Evolutionary conservation across 2,113 vertebrate species (phyloP).

Genomic region (Danio rerio): DNA sequence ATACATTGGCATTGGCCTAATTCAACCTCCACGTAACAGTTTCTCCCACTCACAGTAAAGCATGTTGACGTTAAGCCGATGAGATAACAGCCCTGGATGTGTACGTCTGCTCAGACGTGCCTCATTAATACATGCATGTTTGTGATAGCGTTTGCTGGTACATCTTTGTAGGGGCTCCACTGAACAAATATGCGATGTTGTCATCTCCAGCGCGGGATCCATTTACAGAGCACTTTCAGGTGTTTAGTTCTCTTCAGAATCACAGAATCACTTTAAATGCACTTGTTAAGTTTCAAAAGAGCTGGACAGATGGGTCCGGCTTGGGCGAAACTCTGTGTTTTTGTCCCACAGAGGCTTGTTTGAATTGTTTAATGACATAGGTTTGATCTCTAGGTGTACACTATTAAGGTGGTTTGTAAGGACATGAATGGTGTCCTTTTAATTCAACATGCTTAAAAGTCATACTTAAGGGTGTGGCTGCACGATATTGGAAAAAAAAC

Average conservation of each 20-base stretch:
- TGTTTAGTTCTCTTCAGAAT: constrained; percentile 10
- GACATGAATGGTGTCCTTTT: too few species aligned
- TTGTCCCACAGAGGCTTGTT: not conserved
- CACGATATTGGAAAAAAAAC: too few species aligned
- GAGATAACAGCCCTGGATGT: constrained; percentile 24
- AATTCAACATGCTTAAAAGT: too few species aligned
- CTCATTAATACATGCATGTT: constrained; percentile 41
- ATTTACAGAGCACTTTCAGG: constrained; percentile 26
- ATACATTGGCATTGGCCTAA: not conserved
- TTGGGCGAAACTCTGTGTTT: not conserved
- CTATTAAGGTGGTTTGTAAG: too few species aligned
- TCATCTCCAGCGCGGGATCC: not conserved
- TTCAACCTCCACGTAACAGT: not conserved
- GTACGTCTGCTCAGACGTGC: not conserved
- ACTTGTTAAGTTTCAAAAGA: not conserved
- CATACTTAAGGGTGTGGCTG: too few species aligned
- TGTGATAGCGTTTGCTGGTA: constrained; percentile 27
- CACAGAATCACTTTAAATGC: not conserved
- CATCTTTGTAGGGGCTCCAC: not conserved
- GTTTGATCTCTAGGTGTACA: too few species aligned
- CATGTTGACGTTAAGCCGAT: constrained; percentile 7
- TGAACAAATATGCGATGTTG: constrained; percentile 4
- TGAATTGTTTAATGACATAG: too few species aligned
- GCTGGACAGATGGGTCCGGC: not conserved
- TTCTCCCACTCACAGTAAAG: not conserved